Evolutionary conservation across 2,113 vertebrate species (phyloP).

Genomic region (Apodemus sylvaticus): DNA sequence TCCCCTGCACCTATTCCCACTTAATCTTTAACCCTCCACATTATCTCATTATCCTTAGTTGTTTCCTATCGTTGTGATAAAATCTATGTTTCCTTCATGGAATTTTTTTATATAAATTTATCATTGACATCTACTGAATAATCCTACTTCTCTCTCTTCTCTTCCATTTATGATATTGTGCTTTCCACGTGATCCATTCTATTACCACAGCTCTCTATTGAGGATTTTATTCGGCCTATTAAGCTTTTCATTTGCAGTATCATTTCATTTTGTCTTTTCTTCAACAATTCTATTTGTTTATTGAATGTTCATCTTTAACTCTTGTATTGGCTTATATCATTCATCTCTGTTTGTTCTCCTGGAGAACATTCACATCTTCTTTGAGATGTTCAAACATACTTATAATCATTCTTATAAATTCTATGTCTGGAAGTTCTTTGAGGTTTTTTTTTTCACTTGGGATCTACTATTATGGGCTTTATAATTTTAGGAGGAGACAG

Average conservation of each 20-base stretch:
- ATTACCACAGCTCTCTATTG: not conserved
- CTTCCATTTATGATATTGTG: not conserved
- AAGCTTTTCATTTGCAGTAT: not conserved
- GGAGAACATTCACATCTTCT: not conserved
- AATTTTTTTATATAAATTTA: not conserved
- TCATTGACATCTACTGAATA: not conserved
- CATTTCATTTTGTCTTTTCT: not conserved
- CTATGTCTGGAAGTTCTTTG: not conserved
- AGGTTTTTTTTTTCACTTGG: not conserved
- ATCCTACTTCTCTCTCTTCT: not conserved
- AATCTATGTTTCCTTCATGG: not conserved
- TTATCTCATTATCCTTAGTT: not conserved
- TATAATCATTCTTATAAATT: not conserved
- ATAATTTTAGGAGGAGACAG: not conserved
- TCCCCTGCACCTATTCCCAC: not conserved
- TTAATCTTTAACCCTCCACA: not conserved
- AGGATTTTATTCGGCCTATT: not conserved
- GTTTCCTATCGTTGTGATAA: not conserved
- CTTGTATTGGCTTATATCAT: not conserved
- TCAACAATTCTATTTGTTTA: not conserved
- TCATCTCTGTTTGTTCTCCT: not conserved
- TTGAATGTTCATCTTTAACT: not conserved
- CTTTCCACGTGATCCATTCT: not conserved
- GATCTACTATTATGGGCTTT: not conserved
- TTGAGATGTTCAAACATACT: not conserved